Percentiles rank a stretch among this genome's conserved stretches.
Conservation (phyloP, 2,113 vertebrate species). For the Heliornis fulica region DNA sequence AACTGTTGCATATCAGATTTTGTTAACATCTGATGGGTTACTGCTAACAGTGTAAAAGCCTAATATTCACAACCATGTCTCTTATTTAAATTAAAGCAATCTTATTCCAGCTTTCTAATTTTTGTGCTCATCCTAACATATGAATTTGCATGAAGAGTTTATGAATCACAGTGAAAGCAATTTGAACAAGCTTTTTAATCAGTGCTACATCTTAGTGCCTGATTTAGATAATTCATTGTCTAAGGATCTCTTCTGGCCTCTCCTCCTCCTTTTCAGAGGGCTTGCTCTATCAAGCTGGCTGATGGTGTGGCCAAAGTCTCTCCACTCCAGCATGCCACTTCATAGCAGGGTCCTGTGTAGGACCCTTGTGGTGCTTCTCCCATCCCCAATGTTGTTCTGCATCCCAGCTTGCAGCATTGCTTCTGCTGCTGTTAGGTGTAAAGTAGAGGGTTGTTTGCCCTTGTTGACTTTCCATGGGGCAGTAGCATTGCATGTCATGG, state of each 20-base stretch:
- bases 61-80: constrained; percentile 76
- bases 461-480: background rate
- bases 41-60: constrained; percentile 72
- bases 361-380: accelerated
- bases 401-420: background rate
- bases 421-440: background rate
- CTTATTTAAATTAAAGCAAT: constrained; percentile 81
- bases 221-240: constrained; percentile 70
- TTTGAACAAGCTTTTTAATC: constrained; percentile 77
- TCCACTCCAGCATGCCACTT: background rate
- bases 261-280: background rate
- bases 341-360: accelerated
- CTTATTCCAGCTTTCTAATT: constrained; percentile 75
- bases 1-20: constrained; percentile 84
- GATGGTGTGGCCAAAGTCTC: background rate
- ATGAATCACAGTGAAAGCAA: constrained; percentile 76
- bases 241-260: constrained; percentile 47
- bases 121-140: constrained; percentile 71
- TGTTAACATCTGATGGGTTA: constrained; percentile 78
- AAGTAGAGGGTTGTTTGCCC: background rate
- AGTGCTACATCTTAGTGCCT: constrained; percentile 67
- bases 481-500: background rate
- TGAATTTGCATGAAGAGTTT: constrained; percentile 76
- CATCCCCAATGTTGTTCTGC: accelerated
- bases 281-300: background rate